Base-by-base conservation (phyloP, 2,797 vertebrate species). In the Cyprinodon diabolis region DNA sequence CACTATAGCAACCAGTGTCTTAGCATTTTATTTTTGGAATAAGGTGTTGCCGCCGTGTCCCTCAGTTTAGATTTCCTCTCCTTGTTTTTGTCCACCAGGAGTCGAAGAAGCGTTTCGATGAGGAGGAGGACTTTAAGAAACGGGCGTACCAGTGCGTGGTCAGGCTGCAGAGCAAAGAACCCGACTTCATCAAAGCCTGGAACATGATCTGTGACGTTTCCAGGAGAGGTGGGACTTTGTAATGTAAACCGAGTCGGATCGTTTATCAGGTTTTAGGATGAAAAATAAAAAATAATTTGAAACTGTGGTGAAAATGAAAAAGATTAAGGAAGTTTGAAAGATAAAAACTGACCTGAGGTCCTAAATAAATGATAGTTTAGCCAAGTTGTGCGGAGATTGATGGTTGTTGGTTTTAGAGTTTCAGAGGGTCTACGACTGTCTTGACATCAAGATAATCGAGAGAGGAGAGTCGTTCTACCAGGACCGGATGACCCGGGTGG, bases 31-130 rank as follows among this genome's bases (percentile, higher is more conserved):
- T 30, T 30, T 30, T 1, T 30, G 30, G 30, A 30, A 30, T 30
- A 30, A 30, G 30, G 30, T 30, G 30, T 30, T 30, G 30, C 30
- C 2, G 30, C 30, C 30, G 30, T 30, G 30, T 30, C n/a, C 23
- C 55, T 23, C n/a, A 1, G 1, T 6, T 25, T 73, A 2, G 23
- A 17, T 3, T 49, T 14, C 14, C 23, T 2, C 40, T 30, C 19
- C 25, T 23, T 21, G 8, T 54, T 6, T 11, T 47, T 12, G 1
- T 51, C n/a, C 17, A 2, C 55, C 70, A 99, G 98, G 98, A 98
- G 89, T 99, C 98, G 1, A 99, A 99, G 92, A 97, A 96, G 87
- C 96, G 98, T 11, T 99, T 99, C 82, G 98, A 99, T 80, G 95
- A 94, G 0, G 98, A 99, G 2, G 97, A 98, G 79, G 97, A 95